These are phyloP conservation scores for Scaptomyza hsui DNA, from an alignment of 1,140 invertebrate species.

Conservation along the genomic window DNA sequence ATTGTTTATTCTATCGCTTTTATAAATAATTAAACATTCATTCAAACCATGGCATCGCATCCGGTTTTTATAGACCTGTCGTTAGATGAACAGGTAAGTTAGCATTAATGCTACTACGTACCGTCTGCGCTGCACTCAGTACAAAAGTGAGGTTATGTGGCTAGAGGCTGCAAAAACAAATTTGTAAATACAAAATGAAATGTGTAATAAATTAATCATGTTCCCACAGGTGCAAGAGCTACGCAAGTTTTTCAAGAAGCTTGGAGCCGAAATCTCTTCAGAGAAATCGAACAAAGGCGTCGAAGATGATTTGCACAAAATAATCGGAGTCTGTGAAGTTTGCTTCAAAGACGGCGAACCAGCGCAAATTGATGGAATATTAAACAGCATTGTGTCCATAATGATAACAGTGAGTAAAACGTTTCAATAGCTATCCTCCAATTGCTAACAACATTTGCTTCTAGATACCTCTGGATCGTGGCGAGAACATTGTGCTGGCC, in stretches of 20 bases:
- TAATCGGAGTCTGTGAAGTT: slow-evolving; percentile 96
- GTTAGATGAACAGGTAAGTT: slow-evolving; percentile 90
- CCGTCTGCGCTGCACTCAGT: not conserved
- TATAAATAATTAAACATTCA: slow-evolving; percentile 46
- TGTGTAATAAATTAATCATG: slow-evolving; percentile 3
- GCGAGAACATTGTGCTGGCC: slow-evolving; percentile 93
- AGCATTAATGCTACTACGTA: slow-evolving; percentile 11
- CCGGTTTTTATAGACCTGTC: slow-evolving; percentile 92
- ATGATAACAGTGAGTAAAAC: slow-evolving; percentile 91
- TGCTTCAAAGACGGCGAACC: slow-evolving; percentile 95
- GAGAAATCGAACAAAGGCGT: slow-evolving; percentile 95
- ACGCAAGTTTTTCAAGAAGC: slow-evolving; percentile 93
- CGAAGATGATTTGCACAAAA: slow-evolving; percentile 96
- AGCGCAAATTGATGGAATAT: slow-evolving; percentile 91
- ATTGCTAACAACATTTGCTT: not conserved
- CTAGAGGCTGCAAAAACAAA: slow-evolving; percentile 34
- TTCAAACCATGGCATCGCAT: slow-evolving; percentile 88
- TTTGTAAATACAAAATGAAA: slow-evolving; percentile 54
- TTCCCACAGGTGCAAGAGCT: slow-evolving; percentile 92
- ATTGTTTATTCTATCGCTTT: slow-evolving; percentile 54
- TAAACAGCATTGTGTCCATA: slow-evolving; percentile 96
- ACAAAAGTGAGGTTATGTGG: slow-evolving; percentile 83
- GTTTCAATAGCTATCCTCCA: not conserved
- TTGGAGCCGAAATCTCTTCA: slow-evolving; percentile 96
- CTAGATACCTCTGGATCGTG: slow-evolving; percentile 92